These are phyloP conservation scores for Nephotettix cincticeps DNA, from an alignment of 1,140 invertebrate species.

Conservation along the genomic window DNA sequence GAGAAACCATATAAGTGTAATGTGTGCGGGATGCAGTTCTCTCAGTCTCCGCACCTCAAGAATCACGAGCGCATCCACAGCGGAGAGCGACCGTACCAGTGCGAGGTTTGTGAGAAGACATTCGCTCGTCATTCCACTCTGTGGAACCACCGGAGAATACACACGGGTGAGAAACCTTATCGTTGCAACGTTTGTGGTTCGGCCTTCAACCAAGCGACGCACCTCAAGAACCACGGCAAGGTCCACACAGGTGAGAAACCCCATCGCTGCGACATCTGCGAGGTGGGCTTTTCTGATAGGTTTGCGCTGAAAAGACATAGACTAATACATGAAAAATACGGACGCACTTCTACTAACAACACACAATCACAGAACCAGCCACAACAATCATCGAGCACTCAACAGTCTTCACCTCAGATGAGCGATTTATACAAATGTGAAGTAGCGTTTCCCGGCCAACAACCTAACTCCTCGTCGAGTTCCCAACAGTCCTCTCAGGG, in stretches of 20 bases:
- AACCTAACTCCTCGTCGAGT: slow-evolving; percentile 1
- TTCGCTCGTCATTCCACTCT: slow-evolving; percentile 83
- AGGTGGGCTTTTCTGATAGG: slow-evolving; percentile 81
- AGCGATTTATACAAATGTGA: slow-evolving; percentile 35
- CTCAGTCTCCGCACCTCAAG: slow-evolving; percentile 83
- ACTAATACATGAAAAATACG: slow-evolving; percentile 77
- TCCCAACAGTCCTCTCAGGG: slow-evolving; percentile 6
- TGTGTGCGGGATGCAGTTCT: slow-evolving; percentile 86
- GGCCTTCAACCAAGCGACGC: slow-evolving; percentile 84
- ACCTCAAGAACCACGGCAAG: slow-evolving; percentile 82
- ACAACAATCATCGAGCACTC: slow-evolving; percentile 18
- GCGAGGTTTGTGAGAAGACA: slow-evolving; percentile 88
- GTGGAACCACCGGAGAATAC: slow-evolving; percentile 91
- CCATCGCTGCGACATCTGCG: slow-evolving; percentile 73
- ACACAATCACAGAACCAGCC: slow-evolving; percentile 31
- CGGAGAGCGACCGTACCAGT: slow-evolving; percentile 86
- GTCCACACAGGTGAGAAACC: slow-evolving; percentile 49
- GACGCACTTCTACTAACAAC: slow-evolving; percentile 51
- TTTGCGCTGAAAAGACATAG: slow-evolving; percentile 76
- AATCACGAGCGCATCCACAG: slow-evolving; percentile 92
- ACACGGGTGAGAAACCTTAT: slow-evolving; percentile 90
- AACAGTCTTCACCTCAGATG: slow-evolving; percentile 24
- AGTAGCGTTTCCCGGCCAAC: slow-evolving; percentile 32
- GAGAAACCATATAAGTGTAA: slow-evolving; percentile 86
- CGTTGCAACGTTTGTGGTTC: slow-evolving; percentile 80